Percentiles rank a stretch among this genome's conserved stretches.
Conservation (phyloP, 35 echinoderm and acorn worm species). For the Lytechinus variegatus region DNA sequence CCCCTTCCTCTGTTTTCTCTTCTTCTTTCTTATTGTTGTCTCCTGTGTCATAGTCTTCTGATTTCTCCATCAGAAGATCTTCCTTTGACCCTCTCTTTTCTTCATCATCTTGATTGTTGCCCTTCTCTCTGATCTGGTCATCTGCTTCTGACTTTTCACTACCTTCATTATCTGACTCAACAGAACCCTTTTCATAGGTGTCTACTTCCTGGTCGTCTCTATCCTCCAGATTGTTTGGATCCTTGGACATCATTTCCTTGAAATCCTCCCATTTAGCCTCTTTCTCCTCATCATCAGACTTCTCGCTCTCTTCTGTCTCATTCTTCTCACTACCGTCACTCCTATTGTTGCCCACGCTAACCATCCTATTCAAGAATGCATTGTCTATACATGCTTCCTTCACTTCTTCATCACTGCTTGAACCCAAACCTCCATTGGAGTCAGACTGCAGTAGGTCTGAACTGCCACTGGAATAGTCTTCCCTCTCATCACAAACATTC, state of each 20-base stretch:
- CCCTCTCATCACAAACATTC: neutral
- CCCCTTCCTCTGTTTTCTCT: slow-evolving; percentile 32
- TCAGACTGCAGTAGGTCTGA: neutral
- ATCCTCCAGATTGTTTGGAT: neutral
- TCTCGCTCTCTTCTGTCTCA: slow-evolving; percentile 72
- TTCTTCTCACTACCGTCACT: slow-evolving; percentile 69
- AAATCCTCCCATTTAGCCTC: slow-evolving; percentile 44
- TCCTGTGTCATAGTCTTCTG: neutral
- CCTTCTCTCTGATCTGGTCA: slow-evolving; percentile 41
- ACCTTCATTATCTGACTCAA: slow-evolving; percentile 68
- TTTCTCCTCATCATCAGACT: slow-evolving; percentile 72
- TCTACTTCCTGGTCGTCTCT: neutral
- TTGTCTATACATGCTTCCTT: slow-evolving; percentile 60
- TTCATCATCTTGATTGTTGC: slow-evolving; percentile 40
- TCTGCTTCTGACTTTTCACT: slow-evolving; percentile 82
- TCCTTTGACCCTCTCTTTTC: slow-evolving; percentile 29
- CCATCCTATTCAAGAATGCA: slow-evolving; percentile 22
- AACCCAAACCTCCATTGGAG: neutral
- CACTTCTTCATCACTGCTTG: slow-evolving; percentile 46
- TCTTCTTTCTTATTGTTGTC: slow-evolving; percentile 48
- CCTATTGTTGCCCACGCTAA: slow-evolving; percentile 13
- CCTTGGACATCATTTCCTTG: slow-evolving; percentile 41
- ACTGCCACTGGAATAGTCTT: neutral
- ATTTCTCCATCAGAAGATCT: slow-evolving; percentile 30
- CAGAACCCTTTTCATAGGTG: slow-evolving; percentile 51